These are phyloP conservation scores for Unio pictorum DNA, from an alignment of 2,888 invertebrate species.

Conservation along the genomic window DNA sequence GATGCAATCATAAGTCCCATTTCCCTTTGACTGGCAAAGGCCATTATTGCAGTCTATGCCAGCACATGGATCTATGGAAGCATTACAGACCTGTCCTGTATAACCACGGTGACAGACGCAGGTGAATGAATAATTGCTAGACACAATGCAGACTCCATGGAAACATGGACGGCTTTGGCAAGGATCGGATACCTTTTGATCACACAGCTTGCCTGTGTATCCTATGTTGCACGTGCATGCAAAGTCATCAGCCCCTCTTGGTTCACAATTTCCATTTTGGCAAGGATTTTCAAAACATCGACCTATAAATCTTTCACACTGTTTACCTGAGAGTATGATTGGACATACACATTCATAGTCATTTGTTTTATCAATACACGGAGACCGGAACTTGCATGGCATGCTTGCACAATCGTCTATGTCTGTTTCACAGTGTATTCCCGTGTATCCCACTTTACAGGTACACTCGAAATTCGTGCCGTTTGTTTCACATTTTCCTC, in stretches of 20 bases:
- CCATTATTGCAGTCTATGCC: conserved; percentile 24
- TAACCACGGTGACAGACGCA: conserved; percentile 25
- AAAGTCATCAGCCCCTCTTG: conserved; percentile 6
- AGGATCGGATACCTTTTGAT: background rate
- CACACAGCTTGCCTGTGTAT: conserved; percentile 14
- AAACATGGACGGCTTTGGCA: conserved; percentile 13
- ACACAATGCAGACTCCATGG: conserved; percentile 13
- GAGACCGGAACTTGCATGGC: conserved; percentile 31
- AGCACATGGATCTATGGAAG: conserved; percentile 6
- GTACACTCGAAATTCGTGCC: conserved; percentile 14
- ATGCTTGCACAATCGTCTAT: conserved; percentile 31
- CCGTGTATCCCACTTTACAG: conserved; percentile 31
- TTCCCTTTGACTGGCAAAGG: conserved; percentile 14
- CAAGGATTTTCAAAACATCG: conserved; percentile 19
- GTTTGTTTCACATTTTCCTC: conserved; percentile 6
- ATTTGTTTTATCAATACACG: conserved; percentile 28
- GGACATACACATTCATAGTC: conserved; percentile 32
- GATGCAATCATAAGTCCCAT: conserved; percentile 1
- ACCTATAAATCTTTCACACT: conserved; percentile 17
- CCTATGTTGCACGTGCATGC: conserved; percentile 10
- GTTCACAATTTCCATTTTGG: conserved; percentile 10
- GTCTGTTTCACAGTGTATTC: conserved; percentile 23
- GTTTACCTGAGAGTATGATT: conserved; percentile 25
- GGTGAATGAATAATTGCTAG: conserved; percentile 5
- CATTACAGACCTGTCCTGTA: conserved; percentile 24